These are phyloP conservation scores for Cacatua alba DNA, from an alignment of 2,113 vertebrate genomes.

Conservation along the genomic window DNA sequence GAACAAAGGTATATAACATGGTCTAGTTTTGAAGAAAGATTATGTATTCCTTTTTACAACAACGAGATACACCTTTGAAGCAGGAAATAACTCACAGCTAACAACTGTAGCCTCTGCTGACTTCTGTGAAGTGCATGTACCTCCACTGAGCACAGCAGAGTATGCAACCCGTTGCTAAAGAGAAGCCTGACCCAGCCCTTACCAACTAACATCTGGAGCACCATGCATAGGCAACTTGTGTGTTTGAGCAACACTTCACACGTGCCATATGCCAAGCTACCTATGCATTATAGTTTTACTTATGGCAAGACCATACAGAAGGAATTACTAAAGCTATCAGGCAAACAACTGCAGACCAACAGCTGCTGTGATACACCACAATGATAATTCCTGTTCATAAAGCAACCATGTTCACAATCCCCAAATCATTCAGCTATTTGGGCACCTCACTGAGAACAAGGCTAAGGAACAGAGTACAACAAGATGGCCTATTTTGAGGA, in stretches of 20 bases:
- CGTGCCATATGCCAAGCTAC: not conserved
- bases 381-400: not conserved
- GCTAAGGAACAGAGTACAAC: not conserved
- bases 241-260: rapidly evolving
- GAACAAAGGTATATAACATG: not conserved
- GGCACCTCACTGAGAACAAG: not conserved
- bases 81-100: not conserved
- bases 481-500: not conserved
- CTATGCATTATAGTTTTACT: rapidly evolving
- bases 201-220: not conserved
- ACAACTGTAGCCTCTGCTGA: not conserved
- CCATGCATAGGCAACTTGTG: rapidly evolving
- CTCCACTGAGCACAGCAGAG: no score
- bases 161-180: rapidly evolving
- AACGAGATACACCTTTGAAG: not conserved
- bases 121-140: rapidly evolving
- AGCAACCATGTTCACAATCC: not conserved
- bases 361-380: not conserved
- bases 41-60: not conserved
- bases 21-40: not conserved
- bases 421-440: not conserved
- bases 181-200: not conserved
- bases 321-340: not conserved
- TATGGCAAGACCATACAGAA: not conserved
- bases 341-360: not conserved